Percentiles rank a stretch among this genome's conserved stretches.
These are phyloP conservation scores for Phania funesta DNA, from an alignment of 2,888 invertebrate species.

Conservation along the genomic window DNA sequence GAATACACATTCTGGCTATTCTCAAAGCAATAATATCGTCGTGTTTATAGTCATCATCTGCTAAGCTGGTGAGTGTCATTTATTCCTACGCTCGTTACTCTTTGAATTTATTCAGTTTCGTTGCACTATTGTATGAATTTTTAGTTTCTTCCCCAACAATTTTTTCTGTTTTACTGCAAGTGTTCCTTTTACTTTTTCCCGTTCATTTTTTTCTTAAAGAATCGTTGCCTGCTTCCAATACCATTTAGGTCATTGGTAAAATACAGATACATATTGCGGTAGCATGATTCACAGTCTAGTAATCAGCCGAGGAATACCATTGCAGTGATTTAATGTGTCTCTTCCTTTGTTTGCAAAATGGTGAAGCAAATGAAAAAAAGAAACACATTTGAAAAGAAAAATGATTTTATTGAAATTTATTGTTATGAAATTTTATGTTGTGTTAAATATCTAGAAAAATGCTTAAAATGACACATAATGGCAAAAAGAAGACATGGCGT, in stretches of 20 bases:
- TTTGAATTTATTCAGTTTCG: slow-evolving; percentile 31
- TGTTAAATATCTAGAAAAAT: slow-evolving; percentile 48
- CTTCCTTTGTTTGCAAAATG: slow-evolving; percentile 42
- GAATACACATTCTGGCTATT: slow-evolving; percentile 32
- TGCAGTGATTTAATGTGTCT: slow-evolving; percentile 62
- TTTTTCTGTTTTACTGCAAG: slow-evolving; percentile 17
- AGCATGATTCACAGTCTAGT: slow-evolving; percentile 33
- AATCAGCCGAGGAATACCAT: slow-evolving; percentile 9
- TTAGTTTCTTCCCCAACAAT: not conserved
- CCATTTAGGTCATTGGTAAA: slow-evolving; percentile 15
- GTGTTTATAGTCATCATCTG: slow-evolving; percentile 35
- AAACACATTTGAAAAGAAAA: slow-evolving; percentile 4
- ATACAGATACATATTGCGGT: slow-evolving; percentile 25
- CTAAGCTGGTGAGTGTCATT: slow-evolving; percentile 53
- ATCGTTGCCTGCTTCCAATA: slow-evolving; percentile 56
- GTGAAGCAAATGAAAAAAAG: slow-evolving; percentile 1
- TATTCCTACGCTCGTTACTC: slow-evolving; percentile 38
- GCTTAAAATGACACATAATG: not conserved
- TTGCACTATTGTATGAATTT: slow-evolving; percentile 4
- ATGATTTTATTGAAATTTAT: slow-evolving; percentile 63
- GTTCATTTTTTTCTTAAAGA: slow-evolving; percentile 16
- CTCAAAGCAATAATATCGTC: slow-evolving; percentile 21
- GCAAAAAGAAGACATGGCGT: not conserved
- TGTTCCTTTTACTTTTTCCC: not conserved
- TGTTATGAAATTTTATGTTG: slow-evolving; percentile 60